phyloP scores from a whole-genome alignment of 2,797 vertebrate genomes.

The Micrastur ruficollis region DNA sequence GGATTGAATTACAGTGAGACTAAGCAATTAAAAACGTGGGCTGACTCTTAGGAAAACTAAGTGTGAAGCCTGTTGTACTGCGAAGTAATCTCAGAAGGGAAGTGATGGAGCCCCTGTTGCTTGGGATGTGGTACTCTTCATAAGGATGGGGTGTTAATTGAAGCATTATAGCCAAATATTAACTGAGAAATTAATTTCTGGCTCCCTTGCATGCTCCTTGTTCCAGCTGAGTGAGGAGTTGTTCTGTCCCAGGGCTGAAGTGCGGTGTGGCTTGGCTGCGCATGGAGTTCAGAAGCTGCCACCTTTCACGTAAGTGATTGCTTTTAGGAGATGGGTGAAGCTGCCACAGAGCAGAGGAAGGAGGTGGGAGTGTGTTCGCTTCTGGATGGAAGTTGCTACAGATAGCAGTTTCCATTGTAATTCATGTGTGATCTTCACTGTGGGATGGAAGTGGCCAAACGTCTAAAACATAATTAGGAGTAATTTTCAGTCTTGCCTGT shows the following conservation, averaged over 20 bases:
- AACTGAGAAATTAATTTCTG: not conserved
- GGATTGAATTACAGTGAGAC: not conserved
- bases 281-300: not conserved
- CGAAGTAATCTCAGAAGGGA: not conserved
- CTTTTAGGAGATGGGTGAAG: not conserved
- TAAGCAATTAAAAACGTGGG: not conserved
- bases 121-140: not conserved
- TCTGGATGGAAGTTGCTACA: not conserved
- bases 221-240: not conserved
- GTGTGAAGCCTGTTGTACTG: constrained; percentile 1
- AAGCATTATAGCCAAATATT: not conserved
- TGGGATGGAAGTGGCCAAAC: not conserved
- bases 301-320: not conserved
- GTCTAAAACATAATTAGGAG: not conserved
- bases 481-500: not conserved
- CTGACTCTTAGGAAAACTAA: not conserved
- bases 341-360: not conserved
- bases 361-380: not conserved
- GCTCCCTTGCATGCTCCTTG: not conserved
- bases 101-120: not conserved
- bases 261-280: not conserved
- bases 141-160: not conserved
- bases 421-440: not conserved
- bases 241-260: not conserved
- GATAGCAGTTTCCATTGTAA: not conserved